phyloP scores from a whole-genome alignment of 2,113 vertebrate genomes.

The Apodemus speciosus region DNA sequence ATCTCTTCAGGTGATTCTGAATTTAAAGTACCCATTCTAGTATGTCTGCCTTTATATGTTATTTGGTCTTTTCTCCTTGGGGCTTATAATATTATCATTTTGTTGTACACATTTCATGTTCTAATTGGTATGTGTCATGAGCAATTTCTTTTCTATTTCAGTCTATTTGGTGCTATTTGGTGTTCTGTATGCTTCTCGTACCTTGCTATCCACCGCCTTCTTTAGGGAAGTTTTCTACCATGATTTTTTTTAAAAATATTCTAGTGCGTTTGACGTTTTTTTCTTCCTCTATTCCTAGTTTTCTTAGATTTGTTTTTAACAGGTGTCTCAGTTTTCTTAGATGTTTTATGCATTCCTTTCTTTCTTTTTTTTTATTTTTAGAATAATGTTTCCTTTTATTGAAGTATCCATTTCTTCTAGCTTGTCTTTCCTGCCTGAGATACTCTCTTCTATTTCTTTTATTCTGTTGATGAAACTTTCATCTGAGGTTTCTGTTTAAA shows the following conservation, averaged over 20 bases:
- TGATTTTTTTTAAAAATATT: neutral
- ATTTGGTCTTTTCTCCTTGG: neutral
- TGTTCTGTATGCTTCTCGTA: neutral
- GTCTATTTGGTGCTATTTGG: neutral
- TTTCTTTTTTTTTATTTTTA: neutral
- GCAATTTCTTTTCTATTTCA: neutral
- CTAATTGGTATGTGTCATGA: neutral
- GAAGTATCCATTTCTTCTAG: neutral
- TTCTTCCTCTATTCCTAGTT: neutral
- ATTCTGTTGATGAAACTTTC: neutral
- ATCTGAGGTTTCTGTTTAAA: neutral
- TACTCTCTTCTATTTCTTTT: neutral
- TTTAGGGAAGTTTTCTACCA: neutral
- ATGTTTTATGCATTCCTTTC: neutral
- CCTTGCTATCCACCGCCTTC: neutral
- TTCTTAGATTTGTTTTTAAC: neutral
- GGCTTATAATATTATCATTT: neutral
- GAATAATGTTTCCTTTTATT: neutral
- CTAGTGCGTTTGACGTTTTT: neutral
- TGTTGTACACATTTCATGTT: neutral
- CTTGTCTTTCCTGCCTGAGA: neutral
- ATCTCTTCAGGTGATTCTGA: too few species aligned
- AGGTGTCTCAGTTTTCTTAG: neutral
- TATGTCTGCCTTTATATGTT: too few species aligned
- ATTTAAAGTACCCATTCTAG: too few species aligned